Percentiles rank a stretch among this genome's conserved stretches.
Evolutionary conservation across 2,888 invertebrate genomes (phyloP).

Genomic region (Spodoptera littoralis): DNA sequence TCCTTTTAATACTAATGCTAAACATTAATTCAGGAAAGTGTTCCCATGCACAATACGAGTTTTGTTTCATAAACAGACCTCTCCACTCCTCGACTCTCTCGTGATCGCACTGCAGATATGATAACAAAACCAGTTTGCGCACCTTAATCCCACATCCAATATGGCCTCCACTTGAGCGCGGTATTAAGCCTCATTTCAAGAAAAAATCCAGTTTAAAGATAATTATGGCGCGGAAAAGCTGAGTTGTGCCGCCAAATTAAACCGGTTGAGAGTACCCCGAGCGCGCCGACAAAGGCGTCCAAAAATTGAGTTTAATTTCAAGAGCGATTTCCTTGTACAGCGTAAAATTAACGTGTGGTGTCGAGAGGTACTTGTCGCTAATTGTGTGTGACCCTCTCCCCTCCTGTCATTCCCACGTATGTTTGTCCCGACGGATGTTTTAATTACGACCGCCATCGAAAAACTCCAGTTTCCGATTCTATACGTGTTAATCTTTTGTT

Average conservation of each 20-base stretch:
- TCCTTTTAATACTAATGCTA: too few relatives aligned
- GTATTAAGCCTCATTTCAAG: slow-evolving; percentile 44
- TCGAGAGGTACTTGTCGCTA: slow-evolving; percentile 76
- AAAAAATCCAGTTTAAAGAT: slow-evolving; percentile 67
- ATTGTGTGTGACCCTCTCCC: slow-evolving; percentile 78
- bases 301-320: slow-evolving; percentile 79
- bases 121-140: slow-evolving; percentile 55
- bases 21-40: neutral
- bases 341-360: slow-evolving; percentile 75
- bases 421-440: slow-evolving; percentile 64
- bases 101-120: slow-evolving; percentile 47
- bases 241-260: slow-evolving; percentile 71
- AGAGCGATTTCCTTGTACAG: slow-evolving; percentile 76
- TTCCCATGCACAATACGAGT: neutral
- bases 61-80: slow-evolving; percentile 19
- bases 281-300: slow-evolving; percentile 58
- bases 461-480: slow-evolving; percentile 69
- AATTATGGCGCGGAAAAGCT: slow-evolving; percentile 67
- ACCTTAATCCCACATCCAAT: slow-evolving; percentile 57
- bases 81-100: slow-evolving; percentile 25
- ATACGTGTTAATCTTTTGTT: slow-evolving; percentile 69
- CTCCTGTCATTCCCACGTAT: slow-evolving; percentile 66
- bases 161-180: slow-evolving; percentile 36
- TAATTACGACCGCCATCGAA: slow-evolving; percentile 68
- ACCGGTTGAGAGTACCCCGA: slow-evolving; percentile 60